Base-by-base conservation (phyloP, 2,888 invertebrate genomes). In the Electrophaes corylata region DNA sequence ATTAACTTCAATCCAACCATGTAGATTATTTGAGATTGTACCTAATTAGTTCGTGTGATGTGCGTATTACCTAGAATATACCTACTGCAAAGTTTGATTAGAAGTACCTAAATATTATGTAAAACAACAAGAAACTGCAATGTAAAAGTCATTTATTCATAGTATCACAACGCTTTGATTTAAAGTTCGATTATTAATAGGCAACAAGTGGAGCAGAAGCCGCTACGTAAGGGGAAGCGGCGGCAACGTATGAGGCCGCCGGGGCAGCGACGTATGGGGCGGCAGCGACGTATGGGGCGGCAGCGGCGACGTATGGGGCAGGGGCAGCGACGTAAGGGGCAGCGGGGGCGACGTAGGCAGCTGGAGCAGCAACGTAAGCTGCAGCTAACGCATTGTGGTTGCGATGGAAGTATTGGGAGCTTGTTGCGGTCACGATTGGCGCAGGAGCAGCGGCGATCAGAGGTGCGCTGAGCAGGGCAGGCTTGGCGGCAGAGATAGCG, bases 351-450 rank as follows among this genome's bases (percentile, higher is more conserved):
- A 79, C 74, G 59, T 80, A 79, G 5, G 81, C 61, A 14, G 81
- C 73, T 2, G 82, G 66, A 2, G 64, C 50, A 10, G 79, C 82
- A 2, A 82, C 78, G 57, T 82, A 81, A 0, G 71, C 52, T 11
- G 81, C 86, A 41, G 86, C 91, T 0, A 89, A 62, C 0, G 88
- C 86, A 67, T 94, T 94, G 86, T 94, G 93, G 76, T 93, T 93
- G 66, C 94, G 92, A 54, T 94, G 93, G 79, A 94, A 91, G 70
- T 94, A 94, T 78, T 95, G 95, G 18, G 94, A 94, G 82, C 95
- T 95, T 71, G 93, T 92, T 3, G 95, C 94, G 0, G 95, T 95
- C 56, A 94, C 93, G 10, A 93, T 83, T 0, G 93, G 90, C 1
- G 89, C 87, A 0, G 91, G 88, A 0, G 86, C 81, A 1, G 82